Conservation (phyloP, 2,888 invertebrate genomes). For the Pandemis cinnamomeana region DNA sequence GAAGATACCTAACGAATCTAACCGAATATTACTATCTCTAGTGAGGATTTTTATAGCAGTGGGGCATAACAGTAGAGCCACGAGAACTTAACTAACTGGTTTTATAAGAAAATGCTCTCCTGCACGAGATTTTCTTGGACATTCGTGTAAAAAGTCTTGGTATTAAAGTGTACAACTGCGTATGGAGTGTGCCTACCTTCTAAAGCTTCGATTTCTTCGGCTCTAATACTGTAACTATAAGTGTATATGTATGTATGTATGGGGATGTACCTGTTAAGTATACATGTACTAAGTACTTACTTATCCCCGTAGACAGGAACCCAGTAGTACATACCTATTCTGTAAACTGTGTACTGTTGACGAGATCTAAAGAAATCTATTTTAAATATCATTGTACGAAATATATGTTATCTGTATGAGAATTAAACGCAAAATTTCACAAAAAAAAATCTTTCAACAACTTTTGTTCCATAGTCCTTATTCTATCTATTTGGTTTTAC, state of each 20-base stretch:
- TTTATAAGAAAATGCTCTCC: too few species aligned
- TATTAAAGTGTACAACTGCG: background rate
- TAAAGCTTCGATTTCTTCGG: slow-evolving; percentile 36
- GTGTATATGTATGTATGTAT: slow-evolving; percentile 31
- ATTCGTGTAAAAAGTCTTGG: background rate
- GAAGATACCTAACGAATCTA: too few species aligned
- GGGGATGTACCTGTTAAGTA: slow-evolving; percentile 29
- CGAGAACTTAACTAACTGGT: too few species aligned
- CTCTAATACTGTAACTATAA: slow-evolving; percentile 29
- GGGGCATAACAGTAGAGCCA: too few species aligned
- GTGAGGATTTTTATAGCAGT: too few species aligned
- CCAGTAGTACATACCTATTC: slow-evolving; percentile 44
- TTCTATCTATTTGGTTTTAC: background rate
- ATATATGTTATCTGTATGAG: slow-evolving; percentile 79
- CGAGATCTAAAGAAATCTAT: slow-evolving; percentile 77
- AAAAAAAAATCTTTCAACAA: background rate
- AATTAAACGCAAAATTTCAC: slow-evolving; percentile 64
- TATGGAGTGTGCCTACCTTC: slow-evolving; percentile 6
- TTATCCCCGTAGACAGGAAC: slow-evolving; percentile 22
- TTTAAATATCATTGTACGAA: slow-evolving; percentile 83
- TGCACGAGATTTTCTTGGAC: background rate
- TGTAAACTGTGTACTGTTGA: slow-evolving; percentile 69
- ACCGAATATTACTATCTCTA: too few species aligned
- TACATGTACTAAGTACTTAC: slow-evolving; percentile 28
- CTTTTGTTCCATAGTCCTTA: too few species aligned